Conservation (phyloP, 2,113 vertebrate genomes). For the Petrocephalus zakoni region DNA sequence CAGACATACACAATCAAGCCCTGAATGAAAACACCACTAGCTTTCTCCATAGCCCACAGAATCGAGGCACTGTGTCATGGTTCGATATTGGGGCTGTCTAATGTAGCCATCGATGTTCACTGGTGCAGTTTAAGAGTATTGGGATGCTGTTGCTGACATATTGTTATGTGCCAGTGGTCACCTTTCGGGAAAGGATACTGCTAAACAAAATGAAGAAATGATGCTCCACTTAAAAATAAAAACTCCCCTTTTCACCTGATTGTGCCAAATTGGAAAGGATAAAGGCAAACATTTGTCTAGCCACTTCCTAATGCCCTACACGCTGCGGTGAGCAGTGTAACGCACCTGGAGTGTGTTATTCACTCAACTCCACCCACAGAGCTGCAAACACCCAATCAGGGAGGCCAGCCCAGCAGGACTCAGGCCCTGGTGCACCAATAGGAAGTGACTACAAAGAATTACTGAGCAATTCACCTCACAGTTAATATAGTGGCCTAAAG, state of each 20-base stretch:
- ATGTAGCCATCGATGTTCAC: neutral
- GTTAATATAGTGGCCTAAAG: neutral
- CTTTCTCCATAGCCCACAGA: neutral
- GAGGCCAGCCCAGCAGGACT: neutral
- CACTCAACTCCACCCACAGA: neutral
- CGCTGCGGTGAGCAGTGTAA: neutral
- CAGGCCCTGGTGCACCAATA: neutral
- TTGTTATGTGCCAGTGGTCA: neutral
- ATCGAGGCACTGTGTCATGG: neutral
- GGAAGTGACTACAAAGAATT: neutral
- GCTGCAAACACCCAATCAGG: neutral
- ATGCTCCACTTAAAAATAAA: neutral
- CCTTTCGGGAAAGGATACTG: neutral
- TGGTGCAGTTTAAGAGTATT: neutral
- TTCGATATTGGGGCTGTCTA: neutral
- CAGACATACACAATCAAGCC: neutral
- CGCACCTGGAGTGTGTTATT: neutral
- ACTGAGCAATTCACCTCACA: neutral
- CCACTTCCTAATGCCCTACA: neutral
- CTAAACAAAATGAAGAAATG: neutral
- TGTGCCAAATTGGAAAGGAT: neutral
- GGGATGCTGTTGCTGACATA: neutral
- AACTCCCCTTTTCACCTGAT: neutral
- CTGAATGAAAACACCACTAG: neutral
- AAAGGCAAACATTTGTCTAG: neutral